Base-by-base conservation (phyloP, 1,140 invertebrate species). In the Drosophila sp. region DNA sequence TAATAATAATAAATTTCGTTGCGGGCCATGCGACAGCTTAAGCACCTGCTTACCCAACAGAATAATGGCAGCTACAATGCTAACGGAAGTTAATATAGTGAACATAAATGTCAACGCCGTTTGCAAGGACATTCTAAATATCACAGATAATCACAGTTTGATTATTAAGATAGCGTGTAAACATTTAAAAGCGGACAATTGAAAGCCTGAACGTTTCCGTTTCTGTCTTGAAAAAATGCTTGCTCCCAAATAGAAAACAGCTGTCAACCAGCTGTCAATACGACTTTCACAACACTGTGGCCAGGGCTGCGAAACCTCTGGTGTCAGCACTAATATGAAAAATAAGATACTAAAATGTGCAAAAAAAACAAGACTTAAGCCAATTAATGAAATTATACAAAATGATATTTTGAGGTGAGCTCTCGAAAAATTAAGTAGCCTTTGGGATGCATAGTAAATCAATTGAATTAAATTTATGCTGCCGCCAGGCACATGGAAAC, bases 41-140 rank as follows among this genome's bases (percentile, higher is more conserved):
- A 46, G 48, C 48, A 38, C 41, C 57, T 70, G 73, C 83, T 91
- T 91, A 91, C 90, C 90, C 76, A 91, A 81, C 58, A 91, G 66
- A 56, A 91, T 91, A 76, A 91, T 89, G 9, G 84, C 75, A 53
- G 83, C 87, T 50, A 91, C 90, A 67, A 91, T 73, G 61, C 75
- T 67, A 86, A 91, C 72, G 21, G 90, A 91, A 18, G 76, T 83
- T 67, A 91, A 57, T 48, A 91, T 83, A 14, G 90, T 91, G 58
- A 90, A 80, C 48, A 90, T 73, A 16, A 91, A 82, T 57, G 80
- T 87, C 50, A 91, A 72, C 13, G 66, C 79, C 25, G 83, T 80
- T 72, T 78, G 78, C 56, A 91, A 62, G 70, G 87, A 66, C 90
- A 91, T 91, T 67, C 78, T 67, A 32, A 48, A 40, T 79, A 65